phyloP scores from a whole-genome alignment of 1,140 invertebrate species.

The Solenopsis invicta region DNA sequence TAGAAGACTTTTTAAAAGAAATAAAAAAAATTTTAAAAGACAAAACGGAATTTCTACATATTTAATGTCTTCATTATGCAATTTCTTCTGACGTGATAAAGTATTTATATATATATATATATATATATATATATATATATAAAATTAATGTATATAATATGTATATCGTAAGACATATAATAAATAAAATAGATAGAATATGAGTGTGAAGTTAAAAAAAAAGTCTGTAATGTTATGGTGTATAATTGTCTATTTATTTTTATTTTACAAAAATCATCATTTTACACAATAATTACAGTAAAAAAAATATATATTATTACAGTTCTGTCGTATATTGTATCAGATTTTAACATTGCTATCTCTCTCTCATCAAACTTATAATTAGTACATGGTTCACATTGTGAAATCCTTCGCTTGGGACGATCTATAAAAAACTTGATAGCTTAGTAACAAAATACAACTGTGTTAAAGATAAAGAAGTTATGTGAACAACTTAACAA shows the following conservation, averaged over 20 bases:
- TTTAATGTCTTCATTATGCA: background rate
- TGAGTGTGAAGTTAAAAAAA: conserved; percentile 30
- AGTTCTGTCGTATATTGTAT: conserved; percentile 60
- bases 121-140: background rate
- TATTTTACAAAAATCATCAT: conserved; percentile 31
- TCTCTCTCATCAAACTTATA: conserved; percentile 77
- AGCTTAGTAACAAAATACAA: conserved; percentile 46
- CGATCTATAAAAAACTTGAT: conserved; percentile 74
- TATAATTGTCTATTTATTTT: conserved; percentile 35
- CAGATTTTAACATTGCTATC: conserved; percentile 53
- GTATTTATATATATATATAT: background rate
- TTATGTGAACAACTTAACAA: background rate
- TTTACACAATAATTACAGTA: conserved; percentile 13
- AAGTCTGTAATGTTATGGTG: conserved; percentile 10
- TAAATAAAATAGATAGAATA: background rate
- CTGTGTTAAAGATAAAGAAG: conserved; percentile 22
- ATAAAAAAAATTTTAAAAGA: background rate
- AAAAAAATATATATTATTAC: conserved; percentile 21
- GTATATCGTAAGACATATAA: background rate
- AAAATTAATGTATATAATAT: conserved; percentile 1
- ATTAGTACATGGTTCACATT: conserved; percentile 81
- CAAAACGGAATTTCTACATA: background rate
- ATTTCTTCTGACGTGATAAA: background rate
- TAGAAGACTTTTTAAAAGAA: background rate
- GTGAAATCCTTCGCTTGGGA: conserved; percentile 74